phyloP scores from a whole-genome alignment of 2,797 vertebrate species.

The Carduelis carduelis region DNA sequence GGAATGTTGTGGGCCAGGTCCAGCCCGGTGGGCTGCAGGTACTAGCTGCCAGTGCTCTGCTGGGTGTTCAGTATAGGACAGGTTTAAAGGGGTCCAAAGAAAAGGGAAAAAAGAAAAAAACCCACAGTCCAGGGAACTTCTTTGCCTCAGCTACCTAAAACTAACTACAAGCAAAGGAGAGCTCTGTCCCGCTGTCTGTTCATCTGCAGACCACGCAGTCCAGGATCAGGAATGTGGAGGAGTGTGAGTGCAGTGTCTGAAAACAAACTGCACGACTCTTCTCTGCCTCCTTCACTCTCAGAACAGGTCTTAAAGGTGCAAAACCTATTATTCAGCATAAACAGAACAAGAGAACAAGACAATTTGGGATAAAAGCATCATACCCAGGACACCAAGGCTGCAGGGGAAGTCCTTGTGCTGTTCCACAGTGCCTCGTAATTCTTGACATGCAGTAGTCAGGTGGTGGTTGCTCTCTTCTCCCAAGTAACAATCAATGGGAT shows the following conservation, averaged over 20 bases:
- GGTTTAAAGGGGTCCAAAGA: neutral
- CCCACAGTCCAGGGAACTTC: neutral
- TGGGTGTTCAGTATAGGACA: neutral
- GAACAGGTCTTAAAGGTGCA: neutral
- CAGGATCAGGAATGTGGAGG: neutral
- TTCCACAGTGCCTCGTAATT: neutral
- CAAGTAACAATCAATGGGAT: neutral
- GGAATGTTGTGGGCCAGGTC: neutral
- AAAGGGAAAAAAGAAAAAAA: neutral
- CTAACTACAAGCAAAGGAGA: neutral
- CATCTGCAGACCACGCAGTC: neutral
- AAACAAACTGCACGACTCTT: neutral
- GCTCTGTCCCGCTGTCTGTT: neutral
- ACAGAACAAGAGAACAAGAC: neutral
- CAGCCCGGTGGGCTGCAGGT: neutral
- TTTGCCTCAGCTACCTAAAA: neutral
- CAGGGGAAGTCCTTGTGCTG: neutral
- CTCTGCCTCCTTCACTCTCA: neutral
- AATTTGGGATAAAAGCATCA: neutral
- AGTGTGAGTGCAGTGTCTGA: neutral
- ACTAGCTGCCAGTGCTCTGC: rapidly evolving
- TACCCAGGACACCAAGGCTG: neutral
- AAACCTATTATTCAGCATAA: neutral
- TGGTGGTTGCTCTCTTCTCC: neutral
- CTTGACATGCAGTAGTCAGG: too few species aligned